Base-by-base conservation (phyloP, 1,140 invertebrate genomes). In the Drosophila insularis region DNA sequence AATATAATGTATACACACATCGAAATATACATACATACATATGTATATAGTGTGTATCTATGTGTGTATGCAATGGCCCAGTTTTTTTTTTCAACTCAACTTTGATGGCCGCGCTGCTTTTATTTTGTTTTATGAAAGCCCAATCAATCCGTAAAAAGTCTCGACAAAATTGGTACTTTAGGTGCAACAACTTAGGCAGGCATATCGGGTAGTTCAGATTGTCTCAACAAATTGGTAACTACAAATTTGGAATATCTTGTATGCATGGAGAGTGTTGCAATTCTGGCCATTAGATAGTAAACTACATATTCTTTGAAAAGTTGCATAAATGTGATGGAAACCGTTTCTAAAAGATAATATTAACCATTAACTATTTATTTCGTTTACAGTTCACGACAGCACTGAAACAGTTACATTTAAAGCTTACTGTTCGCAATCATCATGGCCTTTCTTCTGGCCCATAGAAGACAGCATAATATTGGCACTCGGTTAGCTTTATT, bases 361-460 rank as follows among this genome's bases (percentile, higher is more conserved):
- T 19, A 46, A 7, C 8, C 2, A 21, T 10, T 50, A 10, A 21
- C 10, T 50, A 21, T 19, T 19, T 6, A 3, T 27, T 4, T 50
- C 7, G 17, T 14, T 61, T 61, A 10, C 27, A 32, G 39, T 50
- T 62, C 14, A 58, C 37, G 7, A 56, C 23, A 35, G n/a, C 21
- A n/a, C 17, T 56, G 8, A 59, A 8, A 53, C 46, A 46, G 32
- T 32, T 39, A 61, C 17, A 50, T 23, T 40, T 13, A 43, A 23
- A 43, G 14, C 35, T 19, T 61, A 14, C 59, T 39, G 27, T 37
- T 60, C 6, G 50, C 31, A 72, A 72, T 58, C 62, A 86, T 86
- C 62, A 86, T 86, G 81, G 37, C 60, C 65, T 55, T 50, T 23
- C 60, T 79, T 64, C 59, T 54, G 14, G 39, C 31, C 50, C 40